Evolutionary conservation across 1,140 invertebrate genomes (phyloP).

Genomic region (Hesperophylax magnus): DNA sequence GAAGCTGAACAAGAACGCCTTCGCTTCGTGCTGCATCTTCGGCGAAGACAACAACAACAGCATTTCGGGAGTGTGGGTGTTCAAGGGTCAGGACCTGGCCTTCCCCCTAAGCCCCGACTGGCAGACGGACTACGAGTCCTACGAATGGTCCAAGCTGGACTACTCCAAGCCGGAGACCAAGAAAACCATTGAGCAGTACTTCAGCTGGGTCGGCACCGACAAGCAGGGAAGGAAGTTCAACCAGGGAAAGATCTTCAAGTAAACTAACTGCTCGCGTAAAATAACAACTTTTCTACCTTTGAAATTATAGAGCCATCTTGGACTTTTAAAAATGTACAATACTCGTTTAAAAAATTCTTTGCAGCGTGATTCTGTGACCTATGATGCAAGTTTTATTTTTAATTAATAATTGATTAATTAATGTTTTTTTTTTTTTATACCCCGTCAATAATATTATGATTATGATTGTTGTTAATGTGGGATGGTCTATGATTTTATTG

Average conservation of each 20-base stretch:
- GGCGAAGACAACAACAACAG: constrained; percentile 92
- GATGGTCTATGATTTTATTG: not conserved
- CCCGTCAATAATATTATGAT: not conserved
- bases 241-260: constrained; percentile 99
- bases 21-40: constrained; percentile 94
- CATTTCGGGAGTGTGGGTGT: constrained; percentile 98
- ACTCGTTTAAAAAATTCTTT: not conserved
- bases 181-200: constrained; percentile 92
- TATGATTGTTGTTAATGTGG: not conserved
- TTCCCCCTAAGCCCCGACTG: constrained; percentile 92
- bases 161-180: constrained; percentile 87
- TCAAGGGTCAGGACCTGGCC: constrained; percentile 95
- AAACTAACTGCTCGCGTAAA: not conserved
- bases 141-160: constrained; percentile 97
- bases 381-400: not conserved
- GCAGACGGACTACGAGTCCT: constrained; percentile 98
- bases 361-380: constrained; percentile 10
- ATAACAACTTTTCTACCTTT: not conserved
- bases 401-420: not conserved
- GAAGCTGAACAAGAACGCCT: constrained; percentile 97
- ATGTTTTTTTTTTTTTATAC: constrained; percentile 18
- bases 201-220: constrained; percentile 91
- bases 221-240: constrained; percentile 94
- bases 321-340: constrained; percentile 9
- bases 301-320: constrained; percentile 35